Evolutionary conservation across 2,888 invertebrate genomes (phyloP), one percentile per base, ranked within the genome.

Genomic region (Strigamia maritima): DNA sequence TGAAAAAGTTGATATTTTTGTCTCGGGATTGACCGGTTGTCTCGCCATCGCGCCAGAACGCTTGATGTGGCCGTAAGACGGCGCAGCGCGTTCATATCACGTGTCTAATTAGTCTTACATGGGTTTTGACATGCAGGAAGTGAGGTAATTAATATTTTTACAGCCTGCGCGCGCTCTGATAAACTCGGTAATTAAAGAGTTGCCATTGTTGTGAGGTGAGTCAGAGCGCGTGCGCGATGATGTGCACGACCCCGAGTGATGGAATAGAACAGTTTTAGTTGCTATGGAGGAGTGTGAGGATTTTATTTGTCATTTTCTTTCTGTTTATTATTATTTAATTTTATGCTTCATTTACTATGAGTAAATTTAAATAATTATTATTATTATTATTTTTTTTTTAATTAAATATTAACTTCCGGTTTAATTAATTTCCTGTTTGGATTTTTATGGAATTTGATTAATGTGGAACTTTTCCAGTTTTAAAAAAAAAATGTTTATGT

Each of bases 81-180:
- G 31, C 31, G 31, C 2, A n/a, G 75, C 75, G 28, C 28, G 16
- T 3, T 35, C 75, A n/a, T 75, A 75, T 75, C 75, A 75, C n/a
- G 31, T 75, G 75, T 35, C 75, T 75, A 75, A 75, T 75, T 75
- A 75, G 75, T 75, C 75, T 75, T 75, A 75, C 75, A 75, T 75
- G 75, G 35, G 28, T 75, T 75, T 35, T 75, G 75, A 75, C 75
- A 75, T 35, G 75, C 31, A 75, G 75, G 75, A 75, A 75, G 75
- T 75, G 35, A 75, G 75, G 75, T 75, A 75, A 75, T 75, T 75
- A 75, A 75, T 75, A 75, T 75, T 75, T 75, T 75, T 75, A 75
- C 75, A 75, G 75, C 31, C 31, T 75, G 75, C 35, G 75, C 75
- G 35, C 28, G 31, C 35, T 35, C 28, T 75, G 75, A 75, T 75